Conservation (phyloP, 1,140 invertebrate species). For the Brachionus paranguensis region DNA sequence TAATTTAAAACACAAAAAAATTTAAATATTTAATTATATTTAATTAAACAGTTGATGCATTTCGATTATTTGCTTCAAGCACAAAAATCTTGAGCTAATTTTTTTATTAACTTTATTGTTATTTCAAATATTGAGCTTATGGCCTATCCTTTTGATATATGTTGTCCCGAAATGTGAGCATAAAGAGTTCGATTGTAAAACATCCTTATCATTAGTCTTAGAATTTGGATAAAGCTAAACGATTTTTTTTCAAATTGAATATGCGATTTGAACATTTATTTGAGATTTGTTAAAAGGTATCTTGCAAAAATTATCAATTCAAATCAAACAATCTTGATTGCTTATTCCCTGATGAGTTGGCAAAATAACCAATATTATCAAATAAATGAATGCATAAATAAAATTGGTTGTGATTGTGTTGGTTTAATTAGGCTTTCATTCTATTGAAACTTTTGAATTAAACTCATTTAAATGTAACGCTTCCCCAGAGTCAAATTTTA, state of each 20-base stretch:
- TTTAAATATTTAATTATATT: neutral
- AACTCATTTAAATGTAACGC: neutral
- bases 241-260: too few species aligned
- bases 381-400: neutral
- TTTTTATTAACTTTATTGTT: too few species aligned
- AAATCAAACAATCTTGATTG: neutral
- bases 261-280: neutral
- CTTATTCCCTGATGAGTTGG: neutral
- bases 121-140: too few species aligned
- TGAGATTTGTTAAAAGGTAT: neutral
- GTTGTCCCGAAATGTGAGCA: too few species aligned
- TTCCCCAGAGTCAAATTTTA: neutral
- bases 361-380: neutral
- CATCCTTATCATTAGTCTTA: too few species aligned
- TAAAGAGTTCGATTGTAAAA: too few species aligned
- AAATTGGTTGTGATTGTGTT: neutral
- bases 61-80: neutral
- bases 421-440: neutral
- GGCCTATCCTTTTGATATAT: too few species aligned
- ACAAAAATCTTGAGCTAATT: too few species aligned
- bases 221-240: too few species aligned
- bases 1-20: neutral
- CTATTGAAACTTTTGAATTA: neutral
- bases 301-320: neutral
- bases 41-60: neutral